Percentiles rank a stretch among this genome's conserved stretches.
Evolutionary conservation across 2,888 invertebrate genomes (phyloP).

Genomic region (Poecilobothrus nobilitatus): DNA sequence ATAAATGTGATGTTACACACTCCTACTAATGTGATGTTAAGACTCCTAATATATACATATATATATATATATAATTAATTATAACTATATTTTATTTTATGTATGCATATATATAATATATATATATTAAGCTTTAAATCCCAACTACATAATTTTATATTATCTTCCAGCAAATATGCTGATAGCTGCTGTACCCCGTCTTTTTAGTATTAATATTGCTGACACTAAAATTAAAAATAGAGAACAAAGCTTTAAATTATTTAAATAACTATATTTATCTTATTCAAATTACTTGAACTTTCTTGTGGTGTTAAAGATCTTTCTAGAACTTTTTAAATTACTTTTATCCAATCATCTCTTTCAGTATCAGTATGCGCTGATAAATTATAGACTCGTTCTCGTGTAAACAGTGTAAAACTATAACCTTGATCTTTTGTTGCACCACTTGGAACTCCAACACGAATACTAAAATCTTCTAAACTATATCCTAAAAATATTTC

Average conservation of each 20-base stretch:
- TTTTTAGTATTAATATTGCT: constrained; percentile 60
- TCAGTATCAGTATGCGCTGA: constrained; percentile 70
- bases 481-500: constrained; percentile 73
- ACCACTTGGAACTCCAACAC: constrained; percentile 56
- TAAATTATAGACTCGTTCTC: constrained; percentile 65
- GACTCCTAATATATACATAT: too few relatives aligned
- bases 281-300: constrained; percentile 51
- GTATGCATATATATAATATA: neutral
- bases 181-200: constrained; percentile 63
- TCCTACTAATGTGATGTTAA: too few relatives aligned
- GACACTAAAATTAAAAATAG: constrained; percentile 63
- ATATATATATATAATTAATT: too few relatives aligned
- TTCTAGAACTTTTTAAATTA: constrained; percentile 64
- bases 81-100: neutral
- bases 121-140: neutral
- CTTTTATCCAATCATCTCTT: constrained; percentile 70
- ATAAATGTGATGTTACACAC: too few relatives aligned
- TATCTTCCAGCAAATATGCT: constrained; percentile 71
- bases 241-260: neutral
- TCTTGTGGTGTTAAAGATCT: constrained; percentile 72
- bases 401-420: constrained; percentile 74
- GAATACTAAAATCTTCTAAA: constrained; percentile 64
- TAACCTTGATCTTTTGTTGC: constrained; percentile 65
- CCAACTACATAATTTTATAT: constrained; percentile 27
- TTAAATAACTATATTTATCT: neutral